These are phyloP conservation scores for Aphelinus atriplicis DNA, from an alignment of 1,140 invertebrate genomes.

Conservation along the genomic window DNA sequence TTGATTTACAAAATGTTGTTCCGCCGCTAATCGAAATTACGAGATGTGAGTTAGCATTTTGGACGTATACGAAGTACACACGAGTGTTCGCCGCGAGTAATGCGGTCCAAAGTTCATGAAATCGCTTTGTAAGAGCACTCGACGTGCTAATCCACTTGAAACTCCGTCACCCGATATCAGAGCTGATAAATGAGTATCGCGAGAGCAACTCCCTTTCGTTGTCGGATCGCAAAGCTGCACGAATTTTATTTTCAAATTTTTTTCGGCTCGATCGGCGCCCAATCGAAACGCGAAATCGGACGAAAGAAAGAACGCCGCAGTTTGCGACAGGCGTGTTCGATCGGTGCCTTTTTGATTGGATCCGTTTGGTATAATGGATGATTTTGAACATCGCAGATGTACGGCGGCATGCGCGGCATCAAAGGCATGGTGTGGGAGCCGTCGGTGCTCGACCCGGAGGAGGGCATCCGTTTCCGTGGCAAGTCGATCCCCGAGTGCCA, in stretches of 20 bases:
- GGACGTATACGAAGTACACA: too few species aligned
- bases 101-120: too few species aligned
- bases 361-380: background rate
- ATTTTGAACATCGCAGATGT: constrained; percentile 74
- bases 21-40: too few species aligned
- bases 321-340: background rate
- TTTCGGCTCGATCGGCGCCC: background rate
- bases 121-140: too few species aligned
- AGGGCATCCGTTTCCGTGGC: constrained; percentile 95
- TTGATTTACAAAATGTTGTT: too few species aligned
- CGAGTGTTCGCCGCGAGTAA: too few species aligned
- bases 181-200: too few species aligned
- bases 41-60: too few species aligned
- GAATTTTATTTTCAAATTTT: background rate
- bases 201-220: too few species aligned
- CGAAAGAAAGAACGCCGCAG: background rate
- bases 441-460: constrained; percentile 93
- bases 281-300: background rate
- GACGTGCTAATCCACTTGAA: too few species aligned
- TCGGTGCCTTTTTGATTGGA: background rate
- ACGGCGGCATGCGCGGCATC: constrained; percentile 97
- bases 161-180: too few species aligned
- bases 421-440: constrained; percentile 95
- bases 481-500: constrained; percentile 96
- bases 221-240: background rate